These are phyloP conservation scores for Equus quagga DNA, from an alignment of 2,113 vertebrate genomes.

Conservation along the genomic window DNA sequence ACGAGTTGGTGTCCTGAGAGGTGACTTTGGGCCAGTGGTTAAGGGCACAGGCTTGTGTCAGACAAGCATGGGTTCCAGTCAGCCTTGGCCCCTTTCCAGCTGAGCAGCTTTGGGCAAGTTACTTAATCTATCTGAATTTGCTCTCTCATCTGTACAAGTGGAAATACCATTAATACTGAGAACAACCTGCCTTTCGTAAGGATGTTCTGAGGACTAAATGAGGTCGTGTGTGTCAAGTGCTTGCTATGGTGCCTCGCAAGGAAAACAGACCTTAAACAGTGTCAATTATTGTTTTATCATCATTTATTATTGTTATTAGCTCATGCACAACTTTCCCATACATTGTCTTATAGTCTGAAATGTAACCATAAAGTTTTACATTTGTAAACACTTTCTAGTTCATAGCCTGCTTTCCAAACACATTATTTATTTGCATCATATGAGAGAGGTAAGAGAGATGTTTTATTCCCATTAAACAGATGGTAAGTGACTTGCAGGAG, in stretches of 20 bases:
- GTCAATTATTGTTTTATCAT: not conserved
- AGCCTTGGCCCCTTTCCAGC: not conserved
- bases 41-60: not conserved
- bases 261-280: not conserved
- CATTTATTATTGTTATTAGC: not conserved
- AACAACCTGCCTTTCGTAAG: not conserved
- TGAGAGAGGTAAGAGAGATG: not conserved
- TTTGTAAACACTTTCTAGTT: not conserved
- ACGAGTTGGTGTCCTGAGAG: not conserved
- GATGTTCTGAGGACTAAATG: not conserved
- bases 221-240: not conserved
- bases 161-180: not conserved
- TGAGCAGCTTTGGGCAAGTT: not conserved
- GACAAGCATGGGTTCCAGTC: not conserved
- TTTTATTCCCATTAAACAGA: not conserved
- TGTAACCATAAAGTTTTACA: not conserved
- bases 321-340: not conserved
- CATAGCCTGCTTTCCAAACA: not conserved
- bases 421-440: not conserved
- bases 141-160: not conserved
- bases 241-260: not conserved
- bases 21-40: accelerated
- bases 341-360: not conserved
- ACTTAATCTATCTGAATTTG: not conserved
- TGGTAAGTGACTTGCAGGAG: not conserved